Base-by-base conservation (phyloP, 2,888 invertebrate species). In the Drosophila engyochracea region DNA sequence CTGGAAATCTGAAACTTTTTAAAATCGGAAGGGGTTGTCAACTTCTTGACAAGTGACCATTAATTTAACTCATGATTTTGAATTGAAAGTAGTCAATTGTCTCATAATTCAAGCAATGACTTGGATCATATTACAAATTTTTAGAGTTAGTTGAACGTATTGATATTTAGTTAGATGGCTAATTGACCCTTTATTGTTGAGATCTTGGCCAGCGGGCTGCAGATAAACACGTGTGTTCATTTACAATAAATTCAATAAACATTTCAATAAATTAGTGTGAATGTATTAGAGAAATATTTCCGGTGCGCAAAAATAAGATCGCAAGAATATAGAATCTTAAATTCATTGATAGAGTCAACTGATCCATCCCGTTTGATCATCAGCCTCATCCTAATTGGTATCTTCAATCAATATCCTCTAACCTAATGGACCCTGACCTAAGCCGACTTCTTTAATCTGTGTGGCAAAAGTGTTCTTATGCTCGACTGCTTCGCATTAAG, bases 371-470 rank as follows among this genome's bases (percentile, higher is more conserved):
- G 25, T 31, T 57, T 28, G n/a, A 37, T 39, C n/a, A 51, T 59
- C 55, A 52, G 58, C 44, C 58, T 41, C 58, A 72, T 70, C 74
- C 76, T 79, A 90, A 66, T 54, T 49, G n/a, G 14, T n/a, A 52
- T 73, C 76, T 80, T 85, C 87, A 84, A 83, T 82, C 74, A 86
- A 89, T 91, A 89, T 82, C 84, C 90, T 92, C 91, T 92, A 91
- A 92, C 92, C 92, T 90, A 92, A 92, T 91, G 77, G 89, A 80
- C 88, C 85, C 91, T 92, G 92, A 91, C 90, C 90, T 82, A 77
- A 72, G 71, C 70, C 79, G 76, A 72, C 72, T 72, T 79, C 79
- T 75, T 78, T 85, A 88, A 91, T 84, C 33, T 12, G 82, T 91
- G 89, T 82, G 89, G 91, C 85, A 83, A 90, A 84, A 90, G 83